phyloP scores from a whole-genome alignment of 2,797 vertebrate genomes.

The Notamacropus eugenii region DNA sequence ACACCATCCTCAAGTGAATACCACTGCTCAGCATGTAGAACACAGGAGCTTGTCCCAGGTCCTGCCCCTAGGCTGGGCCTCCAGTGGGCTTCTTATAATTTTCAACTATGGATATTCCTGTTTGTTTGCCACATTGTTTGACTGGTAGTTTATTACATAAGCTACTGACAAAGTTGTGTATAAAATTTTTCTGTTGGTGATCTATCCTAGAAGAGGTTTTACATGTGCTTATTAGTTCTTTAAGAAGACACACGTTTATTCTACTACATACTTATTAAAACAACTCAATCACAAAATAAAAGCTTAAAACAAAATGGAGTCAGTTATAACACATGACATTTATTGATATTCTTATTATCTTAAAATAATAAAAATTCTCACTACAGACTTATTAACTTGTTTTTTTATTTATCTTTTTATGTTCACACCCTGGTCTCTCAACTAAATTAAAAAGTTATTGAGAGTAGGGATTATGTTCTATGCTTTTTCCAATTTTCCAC shows the following conservation, averaged over 20 bases:
- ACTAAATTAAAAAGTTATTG: not conserved
- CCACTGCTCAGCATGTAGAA: not conserved
- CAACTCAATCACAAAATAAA: not conserved
- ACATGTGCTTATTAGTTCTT: too few relatives aligned
- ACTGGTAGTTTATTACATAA: not conserved
- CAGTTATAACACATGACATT: not conserved
- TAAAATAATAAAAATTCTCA: not conserved
- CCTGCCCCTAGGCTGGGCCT: not conserved
- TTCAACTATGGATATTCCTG: not conserved
- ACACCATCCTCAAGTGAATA: not conserved
- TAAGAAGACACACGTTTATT: not conserved
- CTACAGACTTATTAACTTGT: not conserved
- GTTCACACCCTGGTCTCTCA: not conserved
- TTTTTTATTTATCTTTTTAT: not conserved
- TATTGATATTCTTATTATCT: not conserved
- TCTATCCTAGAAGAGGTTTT: too few relatives aligned
- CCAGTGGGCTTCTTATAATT: not conserved
- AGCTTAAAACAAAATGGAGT: not conserved
- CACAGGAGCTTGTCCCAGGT: not conserved
- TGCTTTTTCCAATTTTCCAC: not conserved
- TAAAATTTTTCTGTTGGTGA: not conserved
- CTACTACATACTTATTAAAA: not conserved
- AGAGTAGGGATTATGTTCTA: not conserved
- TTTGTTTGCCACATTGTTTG: not conserved
- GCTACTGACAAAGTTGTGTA: not conserved